Evolutionary conservation across 2,797 vertebrate genomes (phyloP).

Genomic region (Helicolenus hilgendorfi): DNA sequence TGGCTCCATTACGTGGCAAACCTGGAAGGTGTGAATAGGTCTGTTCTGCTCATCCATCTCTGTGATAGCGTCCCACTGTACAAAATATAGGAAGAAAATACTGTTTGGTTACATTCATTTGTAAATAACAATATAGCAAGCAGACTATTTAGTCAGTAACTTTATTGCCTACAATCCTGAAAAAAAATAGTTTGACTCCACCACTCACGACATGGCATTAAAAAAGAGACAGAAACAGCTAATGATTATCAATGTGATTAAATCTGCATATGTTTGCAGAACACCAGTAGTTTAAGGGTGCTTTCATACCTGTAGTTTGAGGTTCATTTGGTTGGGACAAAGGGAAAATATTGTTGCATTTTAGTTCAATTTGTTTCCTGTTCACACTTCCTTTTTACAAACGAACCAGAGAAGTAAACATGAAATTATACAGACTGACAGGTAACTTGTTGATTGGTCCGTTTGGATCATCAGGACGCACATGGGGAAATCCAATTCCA

Average conservation of each 20-base stretch:
- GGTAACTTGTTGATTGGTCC: too few relatives aligned
- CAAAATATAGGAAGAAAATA: background rate
- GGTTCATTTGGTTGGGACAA: too few relatives aligned
- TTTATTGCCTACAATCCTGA: background rate
- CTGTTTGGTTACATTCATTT: background rate
- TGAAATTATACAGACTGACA: too few relatives aligned
- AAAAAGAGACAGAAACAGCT: background rate
- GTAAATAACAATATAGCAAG: background rate
- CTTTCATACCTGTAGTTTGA: too few relatives aligned
- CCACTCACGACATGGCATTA: background rate
- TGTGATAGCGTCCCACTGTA: constrained; percentile 98
- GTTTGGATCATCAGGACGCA: too few relatives aligned
- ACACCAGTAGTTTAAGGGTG: background rate
- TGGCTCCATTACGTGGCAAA: constrained; percentile 98
- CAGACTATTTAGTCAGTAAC: background rate
- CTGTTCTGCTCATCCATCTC: constrained; percentile 99
- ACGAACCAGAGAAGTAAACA: too few relatives aligned
- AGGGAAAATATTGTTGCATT: too few relatives aligned
- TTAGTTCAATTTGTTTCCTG: too few relatives aligned
- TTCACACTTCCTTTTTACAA: too few relatives aligned
- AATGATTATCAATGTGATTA: background rate
- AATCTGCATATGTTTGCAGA: background rate
- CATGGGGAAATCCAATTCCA: too few relatives aligned
- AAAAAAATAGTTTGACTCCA: background rate
- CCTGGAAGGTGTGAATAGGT: constrained; percentile 98